Evolutionary conservation across 2,888 invertebrate species (phyloP).

Genomic region (Hybos culiciformis): DNA sequence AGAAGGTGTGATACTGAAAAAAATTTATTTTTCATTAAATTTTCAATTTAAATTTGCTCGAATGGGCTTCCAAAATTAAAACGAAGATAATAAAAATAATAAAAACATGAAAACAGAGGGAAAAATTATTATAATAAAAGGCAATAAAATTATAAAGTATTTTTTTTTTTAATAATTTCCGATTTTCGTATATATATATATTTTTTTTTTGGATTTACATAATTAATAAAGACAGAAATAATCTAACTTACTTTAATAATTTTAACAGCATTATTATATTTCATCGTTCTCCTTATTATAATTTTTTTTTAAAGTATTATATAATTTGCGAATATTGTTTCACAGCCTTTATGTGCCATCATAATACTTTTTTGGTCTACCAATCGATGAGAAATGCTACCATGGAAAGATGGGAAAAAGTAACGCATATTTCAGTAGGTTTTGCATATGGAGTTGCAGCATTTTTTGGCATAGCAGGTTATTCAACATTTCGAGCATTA

Average conservation of each 20-base stretch:
- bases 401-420: conserved; percentile 62
- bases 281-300: background rate
- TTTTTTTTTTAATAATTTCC: background rate
- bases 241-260: no score
- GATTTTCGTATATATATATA: no score
- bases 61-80: no score
- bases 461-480: conserved; percentile 63
- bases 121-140: no score
- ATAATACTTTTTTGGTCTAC: conserved; percentile 74
- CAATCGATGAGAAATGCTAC: conserved; percentile 62
- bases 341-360: conserved; percentile 83
- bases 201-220: no score
- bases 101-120: no score
- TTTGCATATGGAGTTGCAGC: conserved; percentile 58
- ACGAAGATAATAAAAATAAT: no score
- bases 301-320: conserved; percentile 8
- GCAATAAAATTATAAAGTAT: background rate
- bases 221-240: no score
- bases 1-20: no score
- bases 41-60: no score
- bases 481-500: conserved; percentile 63
- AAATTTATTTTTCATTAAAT: no score
- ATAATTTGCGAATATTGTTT: conserved; percentile 12
- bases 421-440: conserved; percentile 65
- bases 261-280: no score